phyloP scores from a whole-genome alignment of 2,797 vertebrate species.

The Potorous gilbertii region DNA sequence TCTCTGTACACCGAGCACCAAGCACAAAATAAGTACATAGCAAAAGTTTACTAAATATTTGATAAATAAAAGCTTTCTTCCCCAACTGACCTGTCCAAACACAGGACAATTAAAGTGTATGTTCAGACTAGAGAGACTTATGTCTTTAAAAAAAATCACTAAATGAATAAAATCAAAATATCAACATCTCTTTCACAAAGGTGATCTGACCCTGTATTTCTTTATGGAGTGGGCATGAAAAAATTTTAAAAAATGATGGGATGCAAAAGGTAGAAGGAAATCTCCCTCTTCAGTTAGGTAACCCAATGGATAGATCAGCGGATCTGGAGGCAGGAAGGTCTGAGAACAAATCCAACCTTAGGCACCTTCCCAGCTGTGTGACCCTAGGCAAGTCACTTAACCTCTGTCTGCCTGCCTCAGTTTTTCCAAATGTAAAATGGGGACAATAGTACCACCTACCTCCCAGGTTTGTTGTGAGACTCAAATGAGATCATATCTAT shows the following conservation, averaged over 20 bases:
- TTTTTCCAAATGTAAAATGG: background rate
- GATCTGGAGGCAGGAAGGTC: background rate
- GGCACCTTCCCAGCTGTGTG: background rate
- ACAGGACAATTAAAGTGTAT: background rate
- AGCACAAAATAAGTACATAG: background rate
- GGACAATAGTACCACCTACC: background rate
- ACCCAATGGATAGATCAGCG: background rate
- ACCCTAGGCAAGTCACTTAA: background rate
- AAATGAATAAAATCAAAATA: slow-evolving; percentile 7
- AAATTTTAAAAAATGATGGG: background rate
- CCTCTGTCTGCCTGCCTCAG: background rate
- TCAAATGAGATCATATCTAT: background rate
- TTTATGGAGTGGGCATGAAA: background rate
- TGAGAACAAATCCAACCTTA: background rate
- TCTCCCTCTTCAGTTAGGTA: background rate
- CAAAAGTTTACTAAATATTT: background rate
- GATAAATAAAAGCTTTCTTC: slow-evolving; percentile 19
- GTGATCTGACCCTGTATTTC: background rate
- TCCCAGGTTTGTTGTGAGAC: background rate
- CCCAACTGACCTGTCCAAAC: background rate
- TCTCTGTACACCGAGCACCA: background rate
- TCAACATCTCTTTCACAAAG: slow-evolving; percentile 17
- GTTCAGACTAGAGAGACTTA: background rate
- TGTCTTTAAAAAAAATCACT: background rate
- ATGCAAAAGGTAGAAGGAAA: background rate